Conservation (phyloP, 2,888 invertebrate genomes). For the Hypolimnas misippus region DNA sequence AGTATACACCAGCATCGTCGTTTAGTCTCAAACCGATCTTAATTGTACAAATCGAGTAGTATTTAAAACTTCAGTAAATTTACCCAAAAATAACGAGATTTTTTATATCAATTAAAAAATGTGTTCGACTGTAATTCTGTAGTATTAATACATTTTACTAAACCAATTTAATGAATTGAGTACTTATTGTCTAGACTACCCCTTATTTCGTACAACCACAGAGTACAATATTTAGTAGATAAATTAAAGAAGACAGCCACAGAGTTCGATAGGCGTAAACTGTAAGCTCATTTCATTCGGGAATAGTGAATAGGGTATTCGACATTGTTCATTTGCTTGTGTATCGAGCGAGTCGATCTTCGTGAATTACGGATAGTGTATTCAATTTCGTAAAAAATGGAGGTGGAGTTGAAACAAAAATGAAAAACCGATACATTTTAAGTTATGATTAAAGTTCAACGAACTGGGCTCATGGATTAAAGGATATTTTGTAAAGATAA, state of each 20-base stretch:
- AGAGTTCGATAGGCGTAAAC: conserved; percentile 2
- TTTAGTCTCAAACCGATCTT: too few relatives aligned
- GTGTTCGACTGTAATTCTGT: too few relatives aligned
- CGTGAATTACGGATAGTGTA: conserved; percentile 27
- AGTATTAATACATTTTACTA: too few relatives aligned
- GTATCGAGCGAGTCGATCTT: conserved; percentile 31
- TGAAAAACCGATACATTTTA: conserved; percentile 21
- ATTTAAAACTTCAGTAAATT: too few relatives aligned
- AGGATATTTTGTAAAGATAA: conserved; percentile 17
- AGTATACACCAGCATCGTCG: too few relatives aligned
- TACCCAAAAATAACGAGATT: too few relatives aligned
- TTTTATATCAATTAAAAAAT: too few relatives aligned
- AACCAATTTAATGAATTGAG: too few relatives aligned
- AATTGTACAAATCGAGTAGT: too few relatives aligned
- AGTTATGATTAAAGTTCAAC: conserved; percentile 17
- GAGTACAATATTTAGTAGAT: not conserved
- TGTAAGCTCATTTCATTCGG: conserved; percentile 16
- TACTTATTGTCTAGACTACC: too few relatives aligned
- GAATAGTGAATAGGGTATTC: conserved; percentile 1
- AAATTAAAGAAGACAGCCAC: not conserved
- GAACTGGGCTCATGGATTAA: conserved; percentile 22
- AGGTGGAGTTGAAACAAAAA: conserved; percentile 42
- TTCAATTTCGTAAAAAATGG: conserved; percentile 38
- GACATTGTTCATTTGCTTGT: conserved; percentile 33
- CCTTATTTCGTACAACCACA: not conserved